These are phyloP conservation scores for Drosophila anceps DNA, from an alignment of 2,888 invertebrate species.

Conservation along the genomic window DNA sequence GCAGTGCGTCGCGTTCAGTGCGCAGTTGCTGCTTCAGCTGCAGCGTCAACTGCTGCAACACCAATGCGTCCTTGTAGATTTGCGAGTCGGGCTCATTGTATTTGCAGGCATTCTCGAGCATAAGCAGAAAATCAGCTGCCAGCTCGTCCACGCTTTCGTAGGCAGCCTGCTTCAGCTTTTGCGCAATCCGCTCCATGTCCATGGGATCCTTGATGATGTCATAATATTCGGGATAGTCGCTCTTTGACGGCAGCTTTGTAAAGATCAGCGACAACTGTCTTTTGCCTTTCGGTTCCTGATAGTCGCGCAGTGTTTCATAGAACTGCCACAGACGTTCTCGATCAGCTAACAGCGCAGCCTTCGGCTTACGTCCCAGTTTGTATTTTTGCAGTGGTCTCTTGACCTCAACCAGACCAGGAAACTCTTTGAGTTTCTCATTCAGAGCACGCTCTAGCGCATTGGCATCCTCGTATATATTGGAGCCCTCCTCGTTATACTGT, in stretches of 20 bases:
- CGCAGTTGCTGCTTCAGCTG: conserved; percentile 96
- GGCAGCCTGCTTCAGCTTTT: conserved; percentile 90
- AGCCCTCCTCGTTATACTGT: conserved; percentile 98
- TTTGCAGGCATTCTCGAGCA: conserved; percentile 98
- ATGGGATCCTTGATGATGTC: conserved; percentile 98
- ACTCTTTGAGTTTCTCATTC: conserved; percentile 92
- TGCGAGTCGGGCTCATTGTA: conserved; percentile 99
- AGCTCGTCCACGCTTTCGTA: conserved; percentile 95
- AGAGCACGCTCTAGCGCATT: conserved; percentile 94
- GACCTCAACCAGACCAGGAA: conserved; percentile 87
- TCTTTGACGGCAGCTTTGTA: conserved; percentile 96
- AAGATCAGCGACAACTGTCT: conserved; percentile 97
- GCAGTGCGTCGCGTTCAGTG: conserved; percentile 90
- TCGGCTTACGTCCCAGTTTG: conserved; percentile 80
- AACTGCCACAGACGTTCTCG: conserved; percentile 94
- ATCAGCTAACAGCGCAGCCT: conserved; percentile 88
- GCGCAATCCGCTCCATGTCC: conserved; percentile 97
- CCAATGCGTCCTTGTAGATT: conserved; percentile 98
- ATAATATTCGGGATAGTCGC: conserved; percentile 98
- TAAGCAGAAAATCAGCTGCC: conserved; percentile 94
- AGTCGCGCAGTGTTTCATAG: conserved; percentile 95
- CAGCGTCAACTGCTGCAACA: conserved; percentile 95
- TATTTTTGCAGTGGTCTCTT: conserved; percentile 80
- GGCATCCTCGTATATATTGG: conserved; percentile 97
- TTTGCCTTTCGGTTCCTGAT: conserved; percentile 92